A percentile compares a stretch with the other conserved stretches of the same genome.
Evolutionary conservation across 1,140 invertebrate species (phyloP).

Genomic region (Drosophila albomicans): DNA sequence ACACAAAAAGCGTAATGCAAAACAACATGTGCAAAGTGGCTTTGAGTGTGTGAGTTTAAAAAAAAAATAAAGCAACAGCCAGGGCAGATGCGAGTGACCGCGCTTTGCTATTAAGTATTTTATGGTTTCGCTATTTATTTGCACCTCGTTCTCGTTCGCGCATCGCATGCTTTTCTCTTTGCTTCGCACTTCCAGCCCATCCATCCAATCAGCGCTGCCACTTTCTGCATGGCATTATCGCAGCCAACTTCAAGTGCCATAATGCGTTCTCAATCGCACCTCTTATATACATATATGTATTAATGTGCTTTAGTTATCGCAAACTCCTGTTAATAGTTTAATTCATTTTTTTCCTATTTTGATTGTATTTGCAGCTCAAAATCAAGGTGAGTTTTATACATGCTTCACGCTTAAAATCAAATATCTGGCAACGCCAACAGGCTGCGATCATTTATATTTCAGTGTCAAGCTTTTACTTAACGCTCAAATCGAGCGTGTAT

Average conservation of each 20-base stretch:
- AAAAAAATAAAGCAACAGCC: conserved; percentile 14
- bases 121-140: conserved; percentile 49
- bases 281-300: not conserved
- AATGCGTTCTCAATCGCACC: conserved; percentile 15
- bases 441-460: conserved; percentile 3
- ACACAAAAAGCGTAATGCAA: conserved; percentile 54
- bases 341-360: not conserved
- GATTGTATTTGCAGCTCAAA: no score
- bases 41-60: not conserved
- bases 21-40: conserved; percentile 34
- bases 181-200: not conserved
- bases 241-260: conserved; percentile 1
- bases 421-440: no score
- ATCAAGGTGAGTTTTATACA: no score
- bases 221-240: not conserved
- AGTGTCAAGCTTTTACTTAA: not conserved
- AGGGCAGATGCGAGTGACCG: conserved; percentile 46
- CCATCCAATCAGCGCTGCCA: conserved; percentile 9
- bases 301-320: not conserved
- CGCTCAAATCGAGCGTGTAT: not conserved
- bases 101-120: conserved; percentile 43
- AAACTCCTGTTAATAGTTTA: not conserved
- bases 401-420: no score
- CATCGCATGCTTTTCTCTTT: not conserved
- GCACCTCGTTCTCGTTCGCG: conserved; percentile 27